Evolutionary conservation across 2,888 invertebrate species (phyloP).

Genomic region (Odontocolon sp.): DNA sequence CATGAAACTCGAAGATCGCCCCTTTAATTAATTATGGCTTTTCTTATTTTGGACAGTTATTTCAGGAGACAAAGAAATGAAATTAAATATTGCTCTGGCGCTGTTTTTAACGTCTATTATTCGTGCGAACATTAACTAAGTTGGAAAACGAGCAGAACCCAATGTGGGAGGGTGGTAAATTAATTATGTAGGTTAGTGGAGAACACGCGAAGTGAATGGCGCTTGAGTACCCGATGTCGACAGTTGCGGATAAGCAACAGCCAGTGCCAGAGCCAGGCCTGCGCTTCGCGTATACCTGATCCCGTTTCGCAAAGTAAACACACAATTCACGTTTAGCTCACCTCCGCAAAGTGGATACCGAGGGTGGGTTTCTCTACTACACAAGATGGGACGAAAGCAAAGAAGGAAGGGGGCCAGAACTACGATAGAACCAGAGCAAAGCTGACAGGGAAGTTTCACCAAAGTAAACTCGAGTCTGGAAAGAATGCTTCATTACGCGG

Average conservation of each 20-base stretch:
- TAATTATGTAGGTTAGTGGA: conserved; percentile 62
- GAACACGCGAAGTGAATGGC: conserved; percentile 57
- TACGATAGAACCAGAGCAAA: conserved; percentile 28
- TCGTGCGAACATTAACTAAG: conserved; percentile 27
- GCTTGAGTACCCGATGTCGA: conserved; percentile 44
- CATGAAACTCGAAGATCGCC: too few relatives aligned
- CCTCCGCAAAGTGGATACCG: conserved; percentile 49
- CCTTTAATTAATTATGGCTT: too few relatives aligned
- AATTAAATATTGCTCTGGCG: conserved; percentile 10
- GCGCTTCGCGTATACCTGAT: conserved; percentile 59
- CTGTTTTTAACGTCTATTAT: neutral
- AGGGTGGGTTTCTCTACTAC: conserved; percentile 49
- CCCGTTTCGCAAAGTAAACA: conserved; percentile 66
- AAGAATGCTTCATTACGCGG: conserved; percentile 64
- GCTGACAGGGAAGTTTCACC: conserved; percentile 57
- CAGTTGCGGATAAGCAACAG: conserved; percentile 31
- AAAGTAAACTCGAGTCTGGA: conserved; percentile 61
- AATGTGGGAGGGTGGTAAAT: conserved; percentile 41
- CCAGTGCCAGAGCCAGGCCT: conserved; percentile 5
- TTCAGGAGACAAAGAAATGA: neutral
- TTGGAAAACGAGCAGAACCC: conserved; percentile 40
- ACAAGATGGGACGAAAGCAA: conserved; percentile 31
- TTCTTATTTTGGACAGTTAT: too few relatives aligned
- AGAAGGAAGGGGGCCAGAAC: conserved; percentile 1
- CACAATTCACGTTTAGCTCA: conserved; percentile 64